Evolutionary conservation across 2,888 invertebrate genomes (phyloP).

Genomic region (Scaptodrosophila latifasciaeformis): DNA sequence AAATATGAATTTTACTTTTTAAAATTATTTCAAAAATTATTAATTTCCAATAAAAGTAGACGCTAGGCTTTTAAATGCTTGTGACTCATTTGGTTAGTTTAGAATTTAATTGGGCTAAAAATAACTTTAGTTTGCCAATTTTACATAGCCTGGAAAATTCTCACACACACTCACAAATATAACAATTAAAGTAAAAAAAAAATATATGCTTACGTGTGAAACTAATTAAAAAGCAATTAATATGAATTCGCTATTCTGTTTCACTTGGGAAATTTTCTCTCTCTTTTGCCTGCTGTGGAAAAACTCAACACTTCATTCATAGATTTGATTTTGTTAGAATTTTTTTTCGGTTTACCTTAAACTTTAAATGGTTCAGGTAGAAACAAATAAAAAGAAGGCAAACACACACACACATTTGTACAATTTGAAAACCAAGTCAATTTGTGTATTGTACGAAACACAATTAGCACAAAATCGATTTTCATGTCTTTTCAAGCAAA

Average conservation of each 20-base stretch:
- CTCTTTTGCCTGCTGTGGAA: too few species aligned
- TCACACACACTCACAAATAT: too few species aligned
- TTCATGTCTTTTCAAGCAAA: constrained; percentile 32
- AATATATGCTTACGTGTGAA: constrained; percentile 13
- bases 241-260: constrained; percentile 9
- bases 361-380: neutral
- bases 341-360: too few species aligned
- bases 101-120: neutral
- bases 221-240: constrained; percentile 56
- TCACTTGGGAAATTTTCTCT: too few species aligned
- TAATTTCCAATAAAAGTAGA: too few species aligned
- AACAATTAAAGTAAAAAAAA: neutral
- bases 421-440: constrained; percentile 32
- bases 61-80: constrained; percentile 8
- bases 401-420: constrained; percentile 37
- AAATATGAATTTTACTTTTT: too few species aligned
- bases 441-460: constrained; percentile 10
- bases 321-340: neutral
- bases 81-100: neutral
- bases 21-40: too few species aligned
- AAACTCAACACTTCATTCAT: neutral
- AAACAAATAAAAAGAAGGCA: neutral
- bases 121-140: neutral
- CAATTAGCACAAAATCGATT: constrained; percentile 52
- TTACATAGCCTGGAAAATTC: neutral